Evolutionary conservation across 2,797 vertebrate species (phyloP).

Genomic region (Pseudocheirus occidentalis): DNA sequence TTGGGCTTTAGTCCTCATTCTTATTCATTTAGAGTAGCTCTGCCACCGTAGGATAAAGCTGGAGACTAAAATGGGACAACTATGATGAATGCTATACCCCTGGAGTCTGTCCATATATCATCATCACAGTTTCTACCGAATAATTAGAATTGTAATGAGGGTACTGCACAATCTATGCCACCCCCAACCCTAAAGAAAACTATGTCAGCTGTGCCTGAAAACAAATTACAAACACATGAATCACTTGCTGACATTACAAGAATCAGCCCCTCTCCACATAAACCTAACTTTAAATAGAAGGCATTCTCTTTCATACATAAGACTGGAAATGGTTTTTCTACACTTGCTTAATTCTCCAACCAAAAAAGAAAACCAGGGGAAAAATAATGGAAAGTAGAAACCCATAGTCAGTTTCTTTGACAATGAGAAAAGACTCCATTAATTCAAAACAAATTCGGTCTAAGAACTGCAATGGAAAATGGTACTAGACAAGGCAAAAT

Average conservation of each 20-base stretch:
- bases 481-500: background rate
- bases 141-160: fast-evolving
- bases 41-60: background rate
- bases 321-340: background rate
- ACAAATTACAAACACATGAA: background rate
- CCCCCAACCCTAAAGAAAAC: background rate
- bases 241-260: background rate
- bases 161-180: background rate
- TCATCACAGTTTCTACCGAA: fast-evolving
- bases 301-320: background rate
- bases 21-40: fast-evolving
- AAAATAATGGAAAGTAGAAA: background rate
- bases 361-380: background rate
- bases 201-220: background rate
- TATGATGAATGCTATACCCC: background rate
- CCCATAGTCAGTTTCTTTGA: background rate
- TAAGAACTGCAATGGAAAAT: background rate
- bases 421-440: background rate
- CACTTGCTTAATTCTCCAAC: background rate
- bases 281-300: background rate
- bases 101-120: background rate
- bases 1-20: fast-evolving
- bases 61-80: fast-evolving
- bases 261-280: background rate
- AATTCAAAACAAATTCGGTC: background rate